A percentile compares a stretch with the other conserved stretches of the same genome.
These are phyloP conservation scores for Torymus texanus DNA, from an alignment of 2,888 invertebrate species.

Conservation along the genomic window DNA sequence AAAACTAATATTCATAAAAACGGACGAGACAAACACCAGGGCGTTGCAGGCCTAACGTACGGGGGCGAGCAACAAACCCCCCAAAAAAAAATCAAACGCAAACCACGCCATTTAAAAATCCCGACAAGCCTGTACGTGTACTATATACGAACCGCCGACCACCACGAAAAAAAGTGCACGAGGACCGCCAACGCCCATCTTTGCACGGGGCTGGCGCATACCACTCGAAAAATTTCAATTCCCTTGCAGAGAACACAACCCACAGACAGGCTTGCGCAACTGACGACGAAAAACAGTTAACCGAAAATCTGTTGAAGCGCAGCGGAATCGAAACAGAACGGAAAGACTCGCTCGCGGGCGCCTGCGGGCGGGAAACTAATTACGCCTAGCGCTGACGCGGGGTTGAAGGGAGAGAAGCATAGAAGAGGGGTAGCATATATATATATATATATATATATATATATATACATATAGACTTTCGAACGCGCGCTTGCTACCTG, in stretches of 20 bases:
- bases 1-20: neutral
- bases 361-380: constrained; percentile 30
- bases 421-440: too few relatives aligned
- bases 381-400: constrained; percentile 1
- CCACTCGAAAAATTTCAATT: constrained; percentile 23
- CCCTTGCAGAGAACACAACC: neutral
- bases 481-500: constrained; percentile 3
- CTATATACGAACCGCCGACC: neutral
- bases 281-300: neutral
- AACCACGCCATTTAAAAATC: too few relatives aligned
- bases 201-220: too few relatives aligned
- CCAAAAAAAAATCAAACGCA: too few relatives aligned
- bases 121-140: neutral
- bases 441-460: too few relatives aligned
- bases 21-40: neutral
- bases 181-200: neutral
- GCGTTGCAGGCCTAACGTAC: too few relatives aligned
- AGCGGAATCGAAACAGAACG: neutral
- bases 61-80: too few relatives aligned
- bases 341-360: neutral
- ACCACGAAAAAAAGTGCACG: constrained; percentile 11
- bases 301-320: neutral
- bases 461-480: neutral
- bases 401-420: too few relatives aligned
- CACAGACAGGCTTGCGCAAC: neutral